Conservation (phyloP, 1,140 invertebrate genomes). For the Teleogryllus occipitalis region DNA sequence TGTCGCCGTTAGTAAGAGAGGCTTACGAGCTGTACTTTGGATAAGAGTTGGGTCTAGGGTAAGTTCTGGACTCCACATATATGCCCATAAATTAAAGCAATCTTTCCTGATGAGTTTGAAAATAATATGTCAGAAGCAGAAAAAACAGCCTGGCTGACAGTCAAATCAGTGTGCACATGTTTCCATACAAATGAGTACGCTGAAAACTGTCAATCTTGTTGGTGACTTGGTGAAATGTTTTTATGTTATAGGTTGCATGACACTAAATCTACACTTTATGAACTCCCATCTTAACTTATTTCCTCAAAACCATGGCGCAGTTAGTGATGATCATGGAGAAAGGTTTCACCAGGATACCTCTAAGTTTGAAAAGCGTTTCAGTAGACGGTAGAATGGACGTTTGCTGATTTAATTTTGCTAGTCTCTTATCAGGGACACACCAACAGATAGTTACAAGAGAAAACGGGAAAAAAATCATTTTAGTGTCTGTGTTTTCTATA, state of each 20-base stretch:
- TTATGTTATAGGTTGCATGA: constrained; percentile 17
- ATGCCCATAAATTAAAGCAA: constrained; percentile 10
- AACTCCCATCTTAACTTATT: constrained; percentile 12
- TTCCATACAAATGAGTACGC: constrained; percentile 10
- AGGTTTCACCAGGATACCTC: constrained; percentile 14
- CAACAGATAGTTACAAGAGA: constrained; percentile 7
- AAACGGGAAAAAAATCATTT: constrained; percentile 11
- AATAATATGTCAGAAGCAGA: constrained; percentile 11
- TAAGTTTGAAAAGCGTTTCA: constrained; percentile 6
- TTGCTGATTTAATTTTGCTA: constrained; percentile 8
- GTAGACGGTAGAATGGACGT: constrained; percentile 4
- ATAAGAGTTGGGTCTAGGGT: constrained; percentile 23
- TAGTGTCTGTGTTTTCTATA: constrained; percentile 10
- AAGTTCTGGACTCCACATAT: constrained; percentile 26
- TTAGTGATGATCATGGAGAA: constrained; percentile 16
- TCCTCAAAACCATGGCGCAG: not conserved
- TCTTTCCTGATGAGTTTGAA: constrained; percentile 13
- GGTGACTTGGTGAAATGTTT: not conserved
- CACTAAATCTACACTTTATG: not conserved
- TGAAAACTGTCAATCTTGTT: constrained; percentile 6
- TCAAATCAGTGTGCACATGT: constrained; percentile 10
- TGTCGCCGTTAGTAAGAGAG: constrained; percentile 11
- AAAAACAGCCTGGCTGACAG: constrained; percentile 13
- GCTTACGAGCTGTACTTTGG: constrained; percentile 16
- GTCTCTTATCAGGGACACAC: constrained; percentile 11